Percentiles rank a stretch among this genome's conserved stretches.
Evolutionary conservation across 2,888 invertebrate genomes (phyloP).

Genomic region (Apoderus coryli): DNA sequence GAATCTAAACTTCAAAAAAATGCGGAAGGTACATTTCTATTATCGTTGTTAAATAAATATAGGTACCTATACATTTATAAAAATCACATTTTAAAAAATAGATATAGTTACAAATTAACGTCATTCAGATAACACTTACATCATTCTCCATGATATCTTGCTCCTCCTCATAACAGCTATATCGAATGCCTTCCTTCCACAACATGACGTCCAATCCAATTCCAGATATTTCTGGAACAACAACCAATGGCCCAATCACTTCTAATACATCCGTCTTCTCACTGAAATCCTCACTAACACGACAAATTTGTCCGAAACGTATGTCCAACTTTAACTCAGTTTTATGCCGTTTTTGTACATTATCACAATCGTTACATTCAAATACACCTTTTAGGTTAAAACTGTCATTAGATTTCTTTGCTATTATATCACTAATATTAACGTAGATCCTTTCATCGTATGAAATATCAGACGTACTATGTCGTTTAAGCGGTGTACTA

Average conservation of each 20-base stretch:
- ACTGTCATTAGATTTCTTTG: too few species aligned
- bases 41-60: too few species aligned
- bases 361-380: too few species aligned
- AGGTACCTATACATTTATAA: too few species aligned
- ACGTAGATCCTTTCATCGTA: too few species aligned
- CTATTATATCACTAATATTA: too few species aligned
- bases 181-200: slow-evolving; percentile 39
- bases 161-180: slow-evolving; percentile 39
- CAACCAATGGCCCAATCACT: slow-evolving; percentile 17
- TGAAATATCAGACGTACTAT: too few species aligned
- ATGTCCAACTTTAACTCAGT: slow-evolving; percentile 13
- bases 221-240: slow-evolving; percentile 36
- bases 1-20: too few species aligned
- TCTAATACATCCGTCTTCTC: slow-evolving; percentile 21
- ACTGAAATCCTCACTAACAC: slow-evolving; percentile 22
- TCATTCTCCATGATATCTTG: slow-evolving; percentile 34
- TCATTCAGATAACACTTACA: slow-evolving; percentile 17
- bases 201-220: slow-evolving; percentile 37
- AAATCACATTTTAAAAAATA: slow-evolving; percentile 2
- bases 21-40: too few species aligned
- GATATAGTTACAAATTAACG: slow-evolving; percentile 4
- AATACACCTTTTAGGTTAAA: too few species aligned
- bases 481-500: too few species aligned
- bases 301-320: slow-evolving; percentile 22
- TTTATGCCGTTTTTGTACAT: too few species aligned